These are phyloP conservation scores for Calliphora vomitoria DNA, from an alignment of 2,888 invertebrate species.

Conservation along the genomic window DNA sequence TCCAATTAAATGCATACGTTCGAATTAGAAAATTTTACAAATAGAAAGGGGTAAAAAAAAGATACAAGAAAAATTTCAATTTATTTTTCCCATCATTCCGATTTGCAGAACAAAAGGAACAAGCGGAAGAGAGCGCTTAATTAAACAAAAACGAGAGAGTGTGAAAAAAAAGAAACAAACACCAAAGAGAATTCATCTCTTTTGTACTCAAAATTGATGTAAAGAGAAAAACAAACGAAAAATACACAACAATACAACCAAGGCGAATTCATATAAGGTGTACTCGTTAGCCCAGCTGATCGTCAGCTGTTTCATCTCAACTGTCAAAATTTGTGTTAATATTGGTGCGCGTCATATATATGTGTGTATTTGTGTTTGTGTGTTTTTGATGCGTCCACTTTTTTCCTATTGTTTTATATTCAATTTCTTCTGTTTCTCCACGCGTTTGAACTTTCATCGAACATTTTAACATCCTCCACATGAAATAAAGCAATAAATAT, in stretches of 20 bases:
- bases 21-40: slow-evolving; percentile 41
- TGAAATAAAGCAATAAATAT: too few relatives aligned
- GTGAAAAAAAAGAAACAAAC: slow-evolving; percentile 26
- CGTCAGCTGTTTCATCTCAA: too few relatives aligned
- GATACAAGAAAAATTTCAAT: slow-evolving; percentile 48
- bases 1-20: slow-evolving; percentile 37
- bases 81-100: slow-evolving; percentile 55
- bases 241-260: slow-evolving; percentile 17
- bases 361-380: too few relatives aligned
- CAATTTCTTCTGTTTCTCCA: too few relatives aligned
- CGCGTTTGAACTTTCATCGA: too few relatives aligned
- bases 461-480: too few relatives aligned
- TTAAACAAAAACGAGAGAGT: slow-evolving; percentile 72
- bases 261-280: too few relatives aligned
- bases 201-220: slow-evolving; percentile 30
- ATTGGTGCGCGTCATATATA: too few relatives aligned
- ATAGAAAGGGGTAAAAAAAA: slow-evolving; percentile 46
- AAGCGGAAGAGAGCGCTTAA: slow-evolving; percentile 68
- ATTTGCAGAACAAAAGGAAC: slow-evolving; percentile 70
- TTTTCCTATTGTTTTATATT: too few relatives aligned
- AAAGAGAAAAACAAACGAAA: slow-evolving; percentile 25
- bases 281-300: too few relatives aligned
- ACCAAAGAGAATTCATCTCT: slow-evolving; percentile 25
- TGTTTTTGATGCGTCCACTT: too few relatives aligned
- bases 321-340: too few relatives aligned